Conservation (phyloP, 2,113 vertebrate species). For the Elaphurus davidianus region DNA sequence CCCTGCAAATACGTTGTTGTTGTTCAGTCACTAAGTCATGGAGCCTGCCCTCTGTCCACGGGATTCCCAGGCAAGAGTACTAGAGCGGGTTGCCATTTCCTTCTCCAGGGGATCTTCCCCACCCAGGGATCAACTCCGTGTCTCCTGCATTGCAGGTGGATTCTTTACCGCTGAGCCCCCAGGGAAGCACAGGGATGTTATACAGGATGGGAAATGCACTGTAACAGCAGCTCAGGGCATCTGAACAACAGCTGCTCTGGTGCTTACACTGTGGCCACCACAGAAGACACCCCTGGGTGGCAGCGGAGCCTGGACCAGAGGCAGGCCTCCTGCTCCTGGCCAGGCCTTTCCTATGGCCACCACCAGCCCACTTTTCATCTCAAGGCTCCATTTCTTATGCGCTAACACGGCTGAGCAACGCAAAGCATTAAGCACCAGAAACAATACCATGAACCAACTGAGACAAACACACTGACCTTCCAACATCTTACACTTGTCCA, state of each 20-base stretch:
- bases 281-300: fast-evolving
- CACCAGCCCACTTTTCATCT: background rate
- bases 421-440: background rate
- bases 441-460: background rate
- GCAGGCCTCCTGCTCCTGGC: background rate
- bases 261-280: background rate
- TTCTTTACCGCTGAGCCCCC: background rate
- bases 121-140: background rate
- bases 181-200: background rate
- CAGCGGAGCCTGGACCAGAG: background rate
- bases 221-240: too few species aligned
- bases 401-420: background rate
- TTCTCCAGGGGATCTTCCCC: background rate
- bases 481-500: background rate
- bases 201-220: fast-evolving
- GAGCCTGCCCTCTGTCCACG: background rate
- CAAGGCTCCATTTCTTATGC: fast-evolving
- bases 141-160: background rate
- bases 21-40: background rate
- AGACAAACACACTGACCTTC: fast-evolving
- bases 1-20: fast-evolving
- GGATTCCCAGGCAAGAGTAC: background rate
- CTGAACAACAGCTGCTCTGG: background rate
- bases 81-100: background rate
- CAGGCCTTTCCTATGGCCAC: background rate